Evolutionary conservation across 1,140 invertebrate genomes (phyloP), one percentile per base, ranked within the genome.

Genomic region (Zaprionus lachaisei): DNA sequence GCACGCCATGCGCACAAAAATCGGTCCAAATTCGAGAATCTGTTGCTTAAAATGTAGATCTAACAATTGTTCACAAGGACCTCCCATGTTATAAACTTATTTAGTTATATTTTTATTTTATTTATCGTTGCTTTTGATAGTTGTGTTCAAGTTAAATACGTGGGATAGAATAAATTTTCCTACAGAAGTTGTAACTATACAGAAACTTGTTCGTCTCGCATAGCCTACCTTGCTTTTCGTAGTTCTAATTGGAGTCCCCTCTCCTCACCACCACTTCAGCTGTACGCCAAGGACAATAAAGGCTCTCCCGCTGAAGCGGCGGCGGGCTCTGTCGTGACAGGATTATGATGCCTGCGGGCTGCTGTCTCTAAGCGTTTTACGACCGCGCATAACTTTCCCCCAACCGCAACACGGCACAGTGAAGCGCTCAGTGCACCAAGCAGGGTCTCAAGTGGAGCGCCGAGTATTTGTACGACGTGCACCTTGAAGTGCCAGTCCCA

Each of bases 41-140:
- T 81, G 85, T n/a, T 56, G 22, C 4, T n/a, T 14, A 55, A 63
- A 89, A 49, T 89, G 85, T 7, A 49, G 66, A 58, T 89, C 84
- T 26, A 89, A 31, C 31, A 51, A 34, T 1, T 51, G 7, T 28
- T 81, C 85, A 12, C 54, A 63, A 1, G 66, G 84, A 28, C 61
- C 44, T 12, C 22, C 22, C 37, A 56, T 34, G 4, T 49, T 38
- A 24, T 5, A 17, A 28, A 57, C 15, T 55, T 54, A 44, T 62
- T 17, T 28, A 20, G 12, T 31, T 17, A 31, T 62, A 67, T 51
- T 15, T 24, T 24, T 24, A 44, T 26, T 55, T 47, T 41, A 41
- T 41, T n/a, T 38, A 38, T 38, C 37, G 37, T 38, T 15, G 17
- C 41, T 17, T 47, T 47, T 17, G 41, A 11, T 17, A 47, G n/a